Evolutionary conservation across 2,113 vertebrate species (phyloP).

Genomic region (Anoura caudifer): DNA sequence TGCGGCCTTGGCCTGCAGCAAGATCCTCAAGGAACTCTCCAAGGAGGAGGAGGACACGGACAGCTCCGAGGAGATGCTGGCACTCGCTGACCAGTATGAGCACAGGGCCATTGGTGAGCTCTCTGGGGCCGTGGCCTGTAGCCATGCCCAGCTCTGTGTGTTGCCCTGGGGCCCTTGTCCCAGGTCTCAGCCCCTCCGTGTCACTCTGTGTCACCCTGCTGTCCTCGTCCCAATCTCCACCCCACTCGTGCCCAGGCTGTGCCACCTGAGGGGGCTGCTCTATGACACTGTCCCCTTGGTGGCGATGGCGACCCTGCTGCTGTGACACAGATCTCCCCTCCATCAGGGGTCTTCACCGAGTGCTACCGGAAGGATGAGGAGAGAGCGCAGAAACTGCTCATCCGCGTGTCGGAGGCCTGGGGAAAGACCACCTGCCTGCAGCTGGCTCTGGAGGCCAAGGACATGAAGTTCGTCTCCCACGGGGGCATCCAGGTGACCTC

Average conservation of each 20-base stretch:
- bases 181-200: not conserved
- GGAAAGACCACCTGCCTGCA: slow-evolving; percentile 91
- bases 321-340: accelerated
- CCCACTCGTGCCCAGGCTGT: accelerated
- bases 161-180: accelerated
- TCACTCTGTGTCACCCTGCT: not conserved
- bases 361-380: slow-evolving; percentile 88
- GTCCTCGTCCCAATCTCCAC: not conserved
- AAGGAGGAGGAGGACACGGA: slow-evolving; percentile 87
- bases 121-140: accelerated
- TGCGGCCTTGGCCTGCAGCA: slow-evolving; percentile 91
- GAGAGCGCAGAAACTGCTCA: slow-evolving; percentile 89
- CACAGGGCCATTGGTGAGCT: slow-evolving; percentile 87
- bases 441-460: slow-evolving; percentile 90
- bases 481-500: slow-evolving; percentile 92
- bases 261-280: accelerated
- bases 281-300: accelerated
- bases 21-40: slow-evolving; percentile 92
- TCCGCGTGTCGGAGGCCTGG: slow-evolving; percentile 89
- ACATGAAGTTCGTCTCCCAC: slow-evolving; percentile 93
- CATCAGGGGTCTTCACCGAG: slow-evolving; percentile 88
- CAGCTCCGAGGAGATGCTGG: slow-evolving; percentile 84
- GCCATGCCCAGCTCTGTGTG: accelerated
- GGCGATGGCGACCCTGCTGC: accelerated
- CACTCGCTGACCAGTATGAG: slow-evolving; percentile 87